Evolutionary conservation across 35 echinoderm and acorn worm species (phyloP).

Genomic region (Ophioderma brevispina): DNA sequence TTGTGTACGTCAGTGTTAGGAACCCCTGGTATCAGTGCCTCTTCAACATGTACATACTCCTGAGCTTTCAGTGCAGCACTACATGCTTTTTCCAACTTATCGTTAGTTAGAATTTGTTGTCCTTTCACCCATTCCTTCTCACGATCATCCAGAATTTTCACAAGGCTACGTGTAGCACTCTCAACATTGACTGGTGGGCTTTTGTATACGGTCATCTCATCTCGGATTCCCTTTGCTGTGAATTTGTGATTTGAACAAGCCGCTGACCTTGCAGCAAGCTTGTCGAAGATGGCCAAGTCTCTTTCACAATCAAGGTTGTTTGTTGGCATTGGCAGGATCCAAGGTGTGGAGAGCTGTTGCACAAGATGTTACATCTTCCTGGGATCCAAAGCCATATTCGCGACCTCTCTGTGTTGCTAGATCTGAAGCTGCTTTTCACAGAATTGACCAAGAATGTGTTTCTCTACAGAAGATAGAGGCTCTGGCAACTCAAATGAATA

Average conservation of each 20-base stretch:
- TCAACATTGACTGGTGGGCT: neutral
- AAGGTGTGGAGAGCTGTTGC: neutral
- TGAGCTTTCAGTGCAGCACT: constrained; percentile 4
- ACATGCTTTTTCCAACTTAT: constrained; percentile 1
- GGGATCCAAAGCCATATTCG: constrained; percentile 6
- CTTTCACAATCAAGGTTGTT: constrained; percentile 24
- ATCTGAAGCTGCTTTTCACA: constrained; percentile 20
- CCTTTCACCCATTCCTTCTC: constrained; percentile 11
- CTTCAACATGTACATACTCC: constrained; percentile 13
- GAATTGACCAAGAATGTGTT: neutral
- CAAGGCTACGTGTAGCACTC: neutral
- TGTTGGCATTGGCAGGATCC: neutral
- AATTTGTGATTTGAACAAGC: constrained; percentile 1
- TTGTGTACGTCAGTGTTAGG: too few species aligned
- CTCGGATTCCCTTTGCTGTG: constrained; percentile 11
- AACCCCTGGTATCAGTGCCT: too few species aligned
- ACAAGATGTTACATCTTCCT: neutral
- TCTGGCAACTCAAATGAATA: neutral
- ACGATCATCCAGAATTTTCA: constrained; percentile 1
- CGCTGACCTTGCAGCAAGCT: neutral
- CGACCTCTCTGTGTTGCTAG: constrained; percentile 9
- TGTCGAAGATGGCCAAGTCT: constrained; percentile 7
- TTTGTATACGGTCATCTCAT: constrained; percentile 35
- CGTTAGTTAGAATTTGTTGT: neutral
- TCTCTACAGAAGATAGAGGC: neutral